phyloP scores from a whole-genome alignment of 2,888 invertebrate genomes.

The Trimorus sp. region DNA sequence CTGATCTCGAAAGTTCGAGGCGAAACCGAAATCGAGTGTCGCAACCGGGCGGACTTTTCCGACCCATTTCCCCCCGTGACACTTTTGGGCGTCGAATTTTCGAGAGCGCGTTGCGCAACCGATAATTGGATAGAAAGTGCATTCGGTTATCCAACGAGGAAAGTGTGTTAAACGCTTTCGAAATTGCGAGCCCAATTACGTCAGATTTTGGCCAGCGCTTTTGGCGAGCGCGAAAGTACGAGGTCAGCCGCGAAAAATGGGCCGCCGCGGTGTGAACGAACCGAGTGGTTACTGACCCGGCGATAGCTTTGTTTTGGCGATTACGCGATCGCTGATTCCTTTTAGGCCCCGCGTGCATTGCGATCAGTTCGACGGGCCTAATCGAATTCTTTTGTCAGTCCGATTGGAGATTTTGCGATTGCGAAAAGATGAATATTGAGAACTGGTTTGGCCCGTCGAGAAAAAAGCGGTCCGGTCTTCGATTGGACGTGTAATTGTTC shows the following conservation, averaged over 20 bases:
- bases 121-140: conserved; percentile 39
- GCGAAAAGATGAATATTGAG: too few relatives aligned
- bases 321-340: too few relatives aligned
- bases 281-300: conserved; percentile 14
- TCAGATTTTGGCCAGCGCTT: conserved; percentile 15
- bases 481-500: neutral
- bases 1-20: conserved; percentile 42
- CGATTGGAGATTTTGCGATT: too few relatives aligned
- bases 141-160: neutral
- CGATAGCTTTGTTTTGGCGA: conserved; percentile 2
- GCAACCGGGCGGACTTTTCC: neutral
- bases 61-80: conserved; percentile 4
- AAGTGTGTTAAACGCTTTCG: too few relatives aligned
- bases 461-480: conserved; percentile 1
- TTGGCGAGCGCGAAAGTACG: conserved; percentile 50
- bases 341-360: too few relatives aligned
- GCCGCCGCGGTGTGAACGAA: conserved; percentile 64
- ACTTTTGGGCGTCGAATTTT: conserved; percentile 18
- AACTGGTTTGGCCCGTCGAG: neutral
- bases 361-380: too few relatives aligned
- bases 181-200: neutral
- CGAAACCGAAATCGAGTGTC: conserved; percentile 19
- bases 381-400: too few relatives aligned
- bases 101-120: conserved; percentile 34
- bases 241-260: conserved; percentile 51